Evolutionary conservation across 2,797 vertebrate genomes (phyloP), one percentile per base, ranked within the genome.

Genomic region (Lepilemur septentrionalis): DNA sequence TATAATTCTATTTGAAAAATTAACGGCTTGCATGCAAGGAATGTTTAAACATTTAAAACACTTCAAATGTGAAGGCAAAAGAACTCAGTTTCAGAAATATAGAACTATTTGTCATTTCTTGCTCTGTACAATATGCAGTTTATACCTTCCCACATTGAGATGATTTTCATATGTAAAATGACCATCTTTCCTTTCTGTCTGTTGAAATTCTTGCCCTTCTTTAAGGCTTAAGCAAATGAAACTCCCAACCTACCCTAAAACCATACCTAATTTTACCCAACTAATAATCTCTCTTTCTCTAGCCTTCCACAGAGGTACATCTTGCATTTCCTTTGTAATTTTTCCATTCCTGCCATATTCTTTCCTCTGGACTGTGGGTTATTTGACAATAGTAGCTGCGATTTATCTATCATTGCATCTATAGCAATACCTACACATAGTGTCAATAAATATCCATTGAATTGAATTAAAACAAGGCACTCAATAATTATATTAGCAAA

Each of bases 81-180:
- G 18, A 73, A 83, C 11, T 83, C 35, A 78, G n/a, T 38, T 94
- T 93, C 43, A 75, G 48, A 14, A 38, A 32, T 14, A 69, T 2
- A 92, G 72, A 96, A 61, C 3, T n/a, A 83, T 83, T 72, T 88
- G 65, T 43, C 18, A 20, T 59, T 93, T 91, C 79, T 76, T 83
- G 23, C 22, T 95, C 13, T 86, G 7, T 73, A 76, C 13, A 81
- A 72, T 81, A 72, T 63, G 14, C 5, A 85, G 32, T 73, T 82
- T 63, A 43, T 75, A 84, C 14, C 28, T 43, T 86, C 63, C 55
- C 35, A 32, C 3, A 23, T 88, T 23, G 57, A 63, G 15, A 46
- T 89, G 85, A 90, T 55, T 93, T 95, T 90, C 52, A 76, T 63
- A 7, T 89, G 73, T 72, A 82, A 95, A 84, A 89, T 93, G 63